Evolutionary conservation across 2,888 invertebrate genomes (phyloP), one percentile per base, ranked within the genome.

Genomic region (Pseudanteris insignis): DNA sequence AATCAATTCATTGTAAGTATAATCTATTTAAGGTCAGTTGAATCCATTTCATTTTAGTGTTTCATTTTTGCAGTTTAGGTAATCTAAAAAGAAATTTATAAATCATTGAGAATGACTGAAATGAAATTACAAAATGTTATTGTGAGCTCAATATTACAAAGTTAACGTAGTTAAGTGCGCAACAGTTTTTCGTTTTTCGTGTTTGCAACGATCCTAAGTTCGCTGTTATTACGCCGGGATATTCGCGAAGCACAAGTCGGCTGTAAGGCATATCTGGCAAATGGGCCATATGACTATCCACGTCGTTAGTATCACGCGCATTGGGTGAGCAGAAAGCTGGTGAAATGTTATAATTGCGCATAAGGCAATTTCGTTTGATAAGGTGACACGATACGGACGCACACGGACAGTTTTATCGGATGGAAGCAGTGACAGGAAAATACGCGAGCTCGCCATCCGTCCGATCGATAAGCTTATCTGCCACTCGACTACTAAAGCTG

Each of bases 401-500:
- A 5, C 24, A 36, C n/a, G n/a, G 8, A 11, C 11, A 34, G 10
- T 7, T 18, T 3, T 18, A 14, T 34, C 18, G 6, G 11, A 6
- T 1, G n/a, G n/a, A n/a, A n/a, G 28, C 28, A 29, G 10, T 9
- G 26, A 37, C 10, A 14, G 10, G 38, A 48, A 48, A 32, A 30
- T 15, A 14, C 28, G 40, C 26, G 40, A 26, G 40, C 15, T 40
- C 21, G 40, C 25, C 41, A 32, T 37, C 43, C 30, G 37, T 32
- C 26, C 15, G 43, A 58, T 58, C 57, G 48, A 57, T 57, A 30
- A 46, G 25, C 43, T 48, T 41, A 40, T 41, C 47, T 48, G 9
- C 15, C 28, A 28, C 41, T 34, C 36, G 28, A 21, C 37, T 44
- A 18, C 15, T 9, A 43, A 37, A 50, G 34, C 33, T 12, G 40